These are phyloP conservation scores for Cephus cinctus DNA, from an alignment of 1,140 invertebrate genomes.

Conservation along the genomic window DNA sequence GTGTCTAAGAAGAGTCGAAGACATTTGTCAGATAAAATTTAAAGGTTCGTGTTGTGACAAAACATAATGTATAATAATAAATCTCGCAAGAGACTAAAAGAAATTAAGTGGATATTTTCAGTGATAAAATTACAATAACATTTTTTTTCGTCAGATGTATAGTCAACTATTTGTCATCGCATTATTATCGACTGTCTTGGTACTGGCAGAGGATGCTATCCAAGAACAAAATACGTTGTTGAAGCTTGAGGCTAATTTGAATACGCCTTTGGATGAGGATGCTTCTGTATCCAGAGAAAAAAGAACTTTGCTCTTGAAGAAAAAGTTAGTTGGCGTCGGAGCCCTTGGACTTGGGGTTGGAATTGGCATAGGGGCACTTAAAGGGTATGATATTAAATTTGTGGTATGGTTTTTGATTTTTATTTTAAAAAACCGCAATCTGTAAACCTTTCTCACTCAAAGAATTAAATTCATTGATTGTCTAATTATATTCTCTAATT, in stretches of 20 bases:
- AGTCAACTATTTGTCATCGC: neutral
- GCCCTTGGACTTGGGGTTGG: conserved; percentile 18
- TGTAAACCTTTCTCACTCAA: too few relatives aligned
- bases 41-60: neutral
- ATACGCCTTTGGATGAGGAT: neutral
- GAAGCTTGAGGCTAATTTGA: neutral
- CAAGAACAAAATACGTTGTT: neutral
- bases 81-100: neutral
- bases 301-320: conserved; percentile 17
- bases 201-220: neutral
- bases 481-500: too few relatives aligned
- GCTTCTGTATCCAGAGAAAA: conserved; percentile 6
- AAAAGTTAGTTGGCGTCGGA: conserved; percentile 13
- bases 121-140: neutral
- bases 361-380: conserved; percentile 17
- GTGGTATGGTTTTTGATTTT: too few relatives aligned
- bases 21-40: neutral
- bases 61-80: neutral
- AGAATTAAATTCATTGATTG: too few relatives aligned
- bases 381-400: too few relatives aligned
- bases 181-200: neutral
- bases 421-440: too few relatives aligned
- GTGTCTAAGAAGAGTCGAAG: neutral
- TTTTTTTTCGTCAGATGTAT: neutral
- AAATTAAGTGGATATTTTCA: neutral